Conservation (phyloP, 1,140 invertebrate genomes). For the Vollenhovia emeryi region DNA sequence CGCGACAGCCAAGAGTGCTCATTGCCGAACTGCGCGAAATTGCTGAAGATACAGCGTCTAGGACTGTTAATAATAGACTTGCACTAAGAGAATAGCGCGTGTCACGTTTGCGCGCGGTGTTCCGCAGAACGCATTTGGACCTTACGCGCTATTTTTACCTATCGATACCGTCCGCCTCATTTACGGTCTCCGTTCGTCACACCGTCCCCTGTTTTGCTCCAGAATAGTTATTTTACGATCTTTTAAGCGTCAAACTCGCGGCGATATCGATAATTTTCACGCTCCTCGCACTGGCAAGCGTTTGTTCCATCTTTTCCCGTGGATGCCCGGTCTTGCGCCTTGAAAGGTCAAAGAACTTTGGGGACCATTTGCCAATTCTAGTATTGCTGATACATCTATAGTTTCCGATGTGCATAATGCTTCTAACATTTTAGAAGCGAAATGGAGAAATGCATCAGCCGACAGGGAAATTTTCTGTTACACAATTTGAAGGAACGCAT, state of each 20-base stretch:
- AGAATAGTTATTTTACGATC: constrained; percentile 24
- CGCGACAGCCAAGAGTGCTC: not conserved
- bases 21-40: constrained; percentile 19
- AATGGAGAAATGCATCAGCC: too few species aligned
- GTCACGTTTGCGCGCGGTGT: constrained; percentile 12
- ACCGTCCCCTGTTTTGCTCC: constrained; percentile 1
- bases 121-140: constrained; percentile 25
- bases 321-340: not conserved
- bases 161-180: constrained; percentile 19
- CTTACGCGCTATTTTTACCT: constrained; percentile 47
- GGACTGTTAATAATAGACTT: constrained; percentile 46
- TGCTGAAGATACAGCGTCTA: not conserved
- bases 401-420: not conserved
- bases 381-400: not conserved
- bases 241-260: constrained; percentile 28
- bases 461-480: not conserved
- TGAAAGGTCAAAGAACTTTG: constrained; percentile 71
- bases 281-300: not conserved
- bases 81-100: constrained; percentile 10
- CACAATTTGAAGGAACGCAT: not conserved
- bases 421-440: not conserved
- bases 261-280: constrained; percentile 15
- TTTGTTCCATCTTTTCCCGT: not conserved
- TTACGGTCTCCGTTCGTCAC: constrained; percentile 17
- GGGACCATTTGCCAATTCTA: constrained; percentile 68